Evolutionary conservation across 35 echinoderm and acorn worm genomes (phyloP).

Genomic region (Patiria miniata): DNA sequence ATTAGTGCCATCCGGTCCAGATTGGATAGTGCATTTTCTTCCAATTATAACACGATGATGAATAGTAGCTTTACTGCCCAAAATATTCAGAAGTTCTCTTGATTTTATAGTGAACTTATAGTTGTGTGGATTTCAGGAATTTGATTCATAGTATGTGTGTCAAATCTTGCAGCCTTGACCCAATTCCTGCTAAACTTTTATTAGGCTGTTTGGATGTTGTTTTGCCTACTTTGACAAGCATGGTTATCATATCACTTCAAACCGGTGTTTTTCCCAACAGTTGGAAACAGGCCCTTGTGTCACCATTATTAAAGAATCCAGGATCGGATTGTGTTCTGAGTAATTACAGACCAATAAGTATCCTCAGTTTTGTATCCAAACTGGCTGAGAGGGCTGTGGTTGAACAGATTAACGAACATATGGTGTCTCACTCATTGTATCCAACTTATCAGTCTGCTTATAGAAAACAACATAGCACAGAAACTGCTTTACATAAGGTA

Average conservation of each 20-base stretch:
- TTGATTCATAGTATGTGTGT: slow-evolving; percentile 17
- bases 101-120: slow-evolving; percentile 11
- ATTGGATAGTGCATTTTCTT: neutral
- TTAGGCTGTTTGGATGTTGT: slow-evolving; percentile 39
- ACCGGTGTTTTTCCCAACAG: slow-evolving; percentile 19
- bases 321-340: slow-evolving; percentile 48
- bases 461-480: slow-evolving; percentile 39
- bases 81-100: neutral
- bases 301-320: slow-evolving; percentile 58
- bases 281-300: slow-evolving; percentile 50
- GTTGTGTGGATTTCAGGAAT: slow-evolving; percentile 37
- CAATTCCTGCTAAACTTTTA: slow-evolving; percentile 63
- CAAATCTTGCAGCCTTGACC: slow-evolving; percentile 53
- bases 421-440: slow-evolving; percentile 10
- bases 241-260: slow-evolving; percentile 56
- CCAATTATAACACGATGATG: neutral
- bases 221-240: slow-evolving; percentile 53
- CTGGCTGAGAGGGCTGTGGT: slow-evolving; percentile 63
- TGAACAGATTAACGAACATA: slow-evolving; percentile 29
- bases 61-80: neutral
- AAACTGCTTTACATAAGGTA: slow-evolving; percentile 33
- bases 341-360: slow-evolving; percentile 70
- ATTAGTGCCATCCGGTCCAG: slow-evolving; percentile 3
- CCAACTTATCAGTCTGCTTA: slow-evolving; percentile 53
- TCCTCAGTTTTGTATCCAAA: slow-evolving; percentile 59